phyloP scores from a whole-genome alignment of 30 jellyfish, hydroid and myxozoan species.

The Pseudorhiza aurosa region DNA sequence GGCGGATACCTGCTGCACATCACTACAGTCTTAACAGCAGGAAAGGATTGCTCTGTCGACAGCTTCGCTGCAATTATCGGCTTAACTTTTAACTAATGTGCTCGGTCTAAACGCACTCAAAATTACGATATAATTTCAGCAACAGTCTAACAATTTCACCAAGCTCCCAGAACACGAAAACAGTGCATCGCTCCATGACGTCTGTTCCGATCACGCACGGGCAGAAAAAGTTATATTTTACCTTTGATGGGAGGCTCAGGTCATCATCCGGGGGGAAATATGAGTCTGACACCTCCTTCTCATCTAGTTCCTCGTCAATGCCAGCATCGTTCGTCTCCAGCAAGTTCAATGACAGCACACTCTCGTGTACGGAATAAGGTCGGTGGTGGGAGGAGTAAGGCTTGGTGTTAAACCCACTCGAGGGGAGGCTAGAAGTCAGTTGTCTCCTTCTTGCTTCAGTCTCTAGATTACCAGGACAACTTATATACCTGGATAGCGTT shows the following conservation, averaged over 20 bases:
- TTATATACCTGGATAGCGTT: neutral
- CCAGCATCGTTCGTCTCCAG: neutral
- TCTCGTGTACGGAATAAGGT: conserved; percentile 64
- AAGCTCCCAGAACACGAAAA: too few species aligned
- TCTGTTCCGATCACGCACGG: too few species aligned
- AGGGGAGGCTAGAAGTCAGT: neutral
- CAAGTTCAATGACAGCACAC: conserved; percentile 6
- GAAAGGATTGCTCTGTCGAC: too few species aligned
- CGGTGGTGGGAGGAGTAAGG: conserved; percentile 54
- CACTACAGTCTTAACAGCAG: too few species aligned
- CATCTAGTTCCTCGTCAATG: neutral
- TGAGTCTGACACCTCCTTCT: neutral
- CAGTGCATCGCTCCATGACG: too few species aligned
- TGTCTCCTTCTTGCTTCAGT: neutral
- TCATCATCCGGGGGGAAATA: conserved; percentile 12
- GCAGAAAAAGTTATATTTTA: neutral
- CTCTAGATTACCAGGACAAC: conserved; percentile 19
- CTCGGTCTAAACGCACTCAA: too few species aligned
- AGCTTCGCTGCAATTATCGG: too few species aligned
- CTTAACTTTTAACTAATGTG: too few species aligned
- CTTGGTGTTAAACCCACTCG: neutral
- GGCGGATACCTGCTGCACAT: too few species aligned
- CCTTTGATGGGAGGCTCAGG: conserved; percentile 16
- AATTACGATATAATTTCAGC: too few species aligned
- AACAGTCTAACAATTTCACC: too few species aligned